phyloP scores from a whole-genome alignment of 2,113 vertebrate species.

The Corydoras sp. region DNA sequence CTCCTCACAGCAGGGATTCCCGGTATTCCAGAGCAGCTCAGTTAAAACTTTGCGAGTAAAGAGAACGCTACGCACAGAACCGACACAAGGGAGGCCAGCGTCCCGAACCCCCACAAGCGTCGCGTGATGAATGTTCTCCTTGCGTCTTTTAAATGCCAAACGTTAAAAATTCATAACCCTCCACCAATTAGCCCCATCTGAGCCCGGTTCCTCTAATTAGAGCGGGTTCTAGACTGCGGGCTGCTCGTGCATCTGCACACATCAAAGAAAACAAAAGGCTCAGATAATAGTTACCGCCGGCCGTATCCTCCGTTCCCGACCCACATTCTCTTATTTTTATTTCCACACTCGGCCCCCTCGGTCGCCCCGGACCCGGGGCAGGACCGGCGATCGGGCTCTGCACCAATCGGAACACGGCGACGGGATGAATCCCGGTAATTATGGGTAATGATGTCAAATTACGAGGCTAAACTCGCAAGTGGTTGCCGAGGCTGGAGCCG shows the following conservation, averaged over 20 bases:
- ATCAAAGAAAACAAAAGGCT: conserved; percentile 15
- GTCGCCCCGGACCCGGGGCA: background rate
- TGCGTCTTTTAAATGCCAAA: conserved; percentile 30
- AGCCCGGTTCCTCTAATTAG: conserved; percentile 30
- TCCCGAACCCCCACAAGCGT: background rate
- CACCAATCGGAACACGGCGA: conserved; percentile 1
- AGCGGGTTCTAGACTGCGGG: conserved; percentile 17
- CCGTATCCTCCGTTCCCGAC: background rate
- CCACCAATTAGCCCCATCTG: conserved; percentile 36
- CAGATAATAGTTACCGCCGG: too few relatives aligned
- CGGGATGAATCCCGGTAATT: conserved; percentile 11
- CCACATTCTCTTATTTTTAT: background rate
- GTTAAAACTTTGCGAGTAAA: too few relatives aligned
- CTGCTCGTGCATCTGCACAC: conserved; percentile 1
- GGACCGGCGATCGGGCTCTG: background rate
- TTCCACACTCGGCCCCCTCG: background rate
- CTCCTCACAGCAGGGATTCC: conserved; percentile 24
- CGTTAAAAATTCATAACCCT: conserved; percentile 35
- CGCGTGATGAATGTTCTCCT: conserved; percentile 9
- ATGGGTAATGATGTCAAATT: conserved; percentile 12
- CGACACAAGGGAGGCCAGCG: too few relatives aligned
- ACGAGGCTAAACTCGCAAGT: background rate
- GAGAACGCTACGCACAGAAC: too few relatives aligned
- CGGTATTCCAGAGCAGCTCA: too few relatives aligned
- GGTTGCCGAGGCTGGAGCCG: background rate